Base-by-base conservation (phyloP, 2,888 invertebrate genomes). In the Cantharis lateralis region DNA sequence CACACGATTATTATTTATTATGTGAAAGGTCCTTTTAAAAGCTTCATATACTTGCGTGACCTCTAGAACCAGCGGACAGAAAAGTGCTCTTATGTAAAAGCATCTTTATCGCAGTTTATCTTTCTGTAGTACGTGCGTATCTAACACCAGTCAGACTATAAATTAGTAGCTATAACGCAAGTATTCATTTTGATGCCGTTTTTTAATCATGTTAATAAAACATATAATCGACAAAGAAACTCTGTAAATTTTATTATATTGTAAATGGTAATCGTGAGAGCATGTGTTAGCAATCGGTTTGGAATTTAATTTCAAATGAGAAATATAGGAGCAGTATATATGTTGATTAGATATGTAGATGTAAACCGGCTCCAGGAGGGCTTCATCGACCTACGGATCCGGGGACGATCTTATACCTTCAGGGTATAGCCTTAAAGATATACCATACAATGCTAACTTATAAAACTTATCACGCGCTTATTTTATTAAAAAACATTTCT, bases 41-140 rank as follows among this genome's bases (percentile, higher is more conserved):
- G 84, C 83, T 82, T 82, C 83, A 83, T 82, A 82, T 81, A 82
- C 83, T 84, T 84, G 85, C 84, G 85, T 85, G 85, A 85, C 84
- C 84, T 82, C 80, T 81, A 74, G 68, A 72, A 71, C 73, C 74
- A 78, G 78, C 78, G 79, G 80, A 80, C 81, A 83, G 82, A 83
- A 83, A 83, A 83, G 82, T 81, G 82, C 81, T 83, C 83, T 82
- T 83, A 83, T 83, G 83, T 83, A 82, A 84, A 83, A 82, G 83
- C 84, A 80, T 82, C 84, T 83, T 84, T 84, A 84, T 84, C 84
- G 81, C 79, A 80, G 80, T 85, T 85, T 83, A 83, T 83, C 83
- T 82, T 80, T 82, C 68, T 80, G 82, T 82, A 81, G 80, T 84
- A 85, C 84, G 84, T 84, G 84, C 85, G 83, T 85, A 85, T 85